Base-by-base conservation (phyloP, 1,140 invertebrate genomes). In the Psix sp. region DNA sequence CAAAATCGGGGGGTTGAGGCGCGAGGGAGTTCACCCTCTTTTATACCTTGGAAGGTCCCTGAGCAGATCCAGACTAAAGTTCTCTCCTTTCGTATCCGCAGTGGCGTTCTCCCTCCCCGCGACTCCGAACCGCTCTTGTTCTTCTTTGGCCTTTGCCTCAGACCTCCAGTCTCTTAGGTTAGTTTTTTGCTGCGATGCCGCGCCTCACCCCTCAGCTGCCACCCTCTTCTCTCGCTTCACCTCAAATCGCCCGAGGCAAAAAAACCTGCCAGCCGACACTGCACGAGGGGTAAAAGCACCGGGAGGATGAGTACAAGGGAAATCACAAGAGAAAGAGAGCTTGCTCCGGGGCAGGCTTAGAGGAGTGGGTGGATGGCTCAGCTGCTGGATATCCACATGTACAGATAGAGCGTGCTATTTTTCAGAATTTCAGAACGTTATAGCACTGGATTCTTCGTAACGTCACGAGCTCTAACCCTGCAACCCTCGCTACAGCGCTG, bases 151-250 rank as follows among this genome's bases (percentile, higher is more conserved):
- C 74, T 84, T 80, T 82, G 72, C 79, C 63, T 79, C 72, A 74
- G 71, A 74, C 80, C 78, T 77, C 74, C 65, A 81, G 83, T 85
- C 82, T 84, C 83, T 84, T 85, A 83, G 82, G 79, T 84, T 84
- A 72, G 82, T 80, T 82, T 79, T 81, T 80, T 77, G 62, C 71
- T 52, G 45, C 51, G 24, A 42, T 35, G 38, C 20, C 33, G 54
- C 24, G 42, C 63, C 43, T 33, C 46, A 18, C 59, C 70, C 14
- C 42, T 39, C 40, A 18, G 26, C 15, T 45, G 14, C 51, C 38
- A 33, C 26, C 62, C 70, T 77, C 51, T 39, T 68, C 48, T 60
- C 46, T 46, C 52, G 45, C 62, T 63, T 68, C 72, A 74, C 79
- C 78, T 77, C 62, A 77, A 72, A 79, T 80, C 74, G 81, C 79